A percentile compares a stretch with the other conserved stretches of the same genome.
Evolutionary conservation across 2,888 invertebrate genomes (phyloP).

Genomic region (Patella depressa): DNA sequence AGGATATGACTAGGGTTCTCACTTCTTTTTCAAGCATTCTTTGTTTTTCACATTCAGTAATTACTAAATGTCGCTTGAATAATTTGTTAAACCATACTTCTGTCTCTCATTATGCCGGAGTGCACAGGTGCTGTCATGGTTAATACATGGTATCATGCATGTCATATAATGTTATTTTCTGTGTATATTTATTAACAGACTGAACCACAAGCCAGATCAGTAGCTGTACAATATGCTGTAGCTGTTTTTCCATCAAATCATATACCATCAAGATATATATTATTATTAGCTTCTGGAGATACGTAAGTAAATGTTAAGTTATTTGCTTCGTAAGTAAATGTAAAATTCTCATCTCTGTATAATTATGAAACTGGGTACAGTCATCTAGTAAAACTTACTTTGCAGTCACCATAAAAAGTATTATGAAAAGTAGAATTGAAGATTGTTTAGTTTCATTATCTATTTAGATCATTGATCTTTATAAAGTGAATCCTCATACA

Average conservation of each 20-base stretch:
- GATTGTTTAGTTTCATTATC: no score
- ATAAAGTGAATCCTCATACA: no score
- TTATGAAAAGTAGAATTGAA: no score
- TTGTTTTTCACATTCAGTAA: no score
- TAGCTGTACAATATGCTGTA: conserved; percentile 86
- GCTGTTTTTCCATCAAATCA: conserved; percentile 86
- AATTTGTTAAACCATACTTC: no score
- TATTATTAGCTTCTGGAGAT: conserved; percentile 88
- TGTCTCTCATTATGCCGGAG: not conserved
- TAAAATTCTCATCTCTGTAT: not conserved
- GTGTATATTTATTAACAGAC: conserved; percentile 41
- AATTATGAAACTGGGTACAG: not conserved
- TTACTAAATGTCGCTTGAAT: no score
- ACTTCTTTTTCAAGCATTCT: no score
- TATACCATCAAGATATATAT: conserved; percentile 84
- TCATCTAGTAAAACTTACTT: not conserved
- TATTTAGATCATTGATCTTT: no score
- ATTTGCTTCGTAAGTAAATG: no score
- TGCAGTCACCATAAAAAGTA: not conserved
- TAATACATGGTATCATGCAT: conserved; percentile 19
- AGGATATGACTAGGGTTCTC: no score
- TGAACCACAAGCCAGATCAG: conserved; percentile 85
- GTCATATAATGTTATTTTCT: conserved; percentile 10
- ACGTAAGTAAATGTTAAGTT: conserved; percentile 74
- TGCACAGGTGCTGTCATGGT: not conserved